Evolutionary conservation across 1,140 invertebrate genomes (phyloP).

Genomic region (Schlechtendalia chinensis): DNA sequence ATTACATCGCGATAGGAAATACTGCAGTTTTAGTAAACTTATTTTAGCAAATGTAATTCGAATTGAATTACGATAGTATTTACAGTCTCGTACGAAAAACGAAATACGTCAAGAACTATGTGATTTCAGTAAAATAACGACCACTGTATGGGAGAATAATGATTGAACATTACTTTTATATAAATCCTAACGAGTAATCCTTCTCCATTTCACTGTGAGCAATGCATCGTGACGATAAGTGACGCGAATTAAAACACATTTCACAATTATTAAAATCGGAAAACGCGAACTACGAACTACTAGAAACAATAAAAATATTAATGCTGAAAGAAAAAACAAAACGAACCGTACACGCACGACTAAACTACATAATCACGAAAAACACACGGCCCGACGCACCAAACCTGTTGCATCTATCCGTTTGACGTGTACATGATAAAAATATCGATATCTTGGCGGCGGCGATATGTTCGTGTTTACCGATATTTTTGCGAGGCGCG

Average conservation of each 20-base stretch:
- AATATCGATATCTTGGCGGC: conserved; percentile 30
- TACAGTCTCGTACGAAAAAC: not conserved
- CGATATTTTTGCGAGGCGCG: not conserved
- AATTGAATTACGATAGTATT: not conserved
- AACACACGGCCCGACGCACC: not conserved
- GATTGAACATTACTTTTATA: conserved; percentile 35
- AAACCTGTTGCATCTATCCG: conserved; percentile 35
- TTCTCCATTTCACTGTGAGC: conserved; percentile 40
- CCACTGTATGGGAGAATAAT: not conserved
- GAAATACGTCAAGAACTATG: too few species aligned
- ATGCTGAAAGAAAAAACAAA: conserved; percentile 11
- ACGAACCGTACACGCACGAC: not conserved
- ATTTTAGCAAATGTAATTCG: not conserved
- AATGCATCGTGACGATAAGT: not conserved
- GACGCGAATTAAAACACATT: conserved; percentile 29
- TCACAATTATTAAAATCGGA: not conserved
- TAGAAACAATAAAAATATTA: conserved; percentile 6
- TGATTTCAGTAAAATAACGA: not conserved
- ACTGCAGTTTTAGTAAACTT: not conserved
- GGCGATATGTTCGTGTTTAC: conserved; percentile 2
- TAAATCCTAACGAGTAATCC: not conserved
- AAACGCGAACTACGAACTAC: conserved; percentile 1
- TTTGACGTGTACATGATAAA: conserved; percentile 49
- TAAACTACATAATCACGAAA: conserved; percentile 11
- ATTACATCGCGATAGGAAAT: too few species aligned